These are phyloP conservation scores for Drosophila meridionalis DNA, from an alignment of 2,888 invertebrate species.

Conservation along the genomic window DNA sequence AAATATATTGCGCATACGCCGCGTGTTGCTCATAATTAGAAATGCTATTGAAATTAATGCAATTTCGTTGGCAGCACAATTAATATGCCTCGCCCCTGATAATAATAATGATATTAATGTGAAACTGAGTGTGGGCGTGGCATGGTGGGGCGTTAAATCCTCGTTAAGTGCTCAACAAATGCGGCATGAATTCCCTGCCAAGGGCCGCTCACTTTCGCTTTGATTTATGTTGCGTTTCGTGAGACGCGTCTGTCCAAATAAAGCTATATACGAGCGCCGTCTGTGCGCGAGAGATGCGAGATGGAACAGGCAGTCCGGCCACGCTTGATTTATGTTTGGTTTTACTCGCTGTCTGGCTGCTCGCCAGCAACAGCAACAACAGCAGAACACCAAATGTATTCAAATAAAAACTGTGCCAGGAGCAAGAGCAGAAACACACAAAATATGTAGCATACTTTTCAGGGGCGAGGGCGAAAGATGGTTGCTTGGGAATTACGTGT, in stretches of 20 bases:
- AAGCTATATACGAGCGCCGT: constrained; percentile 17
- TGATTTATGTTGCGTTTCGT: constrained; percentile 53
- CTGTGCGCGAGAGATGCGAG: neutral
- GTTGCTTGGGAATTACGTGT: constrained; percentile 30
- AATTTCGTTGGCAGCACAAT: constrained; percentile 41
- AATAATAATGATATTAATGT: constrained; percentile 24
- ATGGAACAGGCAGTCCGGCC: constrained; percentile 6
- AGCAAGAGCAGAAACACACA: neutral
- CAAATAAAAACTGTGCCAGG: constrained; percentile 49
- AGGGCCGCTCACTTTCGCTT: constrained; percentile 35
- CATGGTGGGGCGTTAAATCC: constrained; percentile 39
- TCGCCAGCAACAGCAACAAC: neutral
- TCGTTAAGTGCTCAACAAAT: constrained; percentile 67
- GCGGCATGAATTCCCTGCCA: constrained; percentile 34
- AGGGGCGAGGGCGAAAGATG: neutral
- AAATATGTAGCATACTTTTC: constrained; percentile 24
- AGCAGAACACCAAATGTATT: constrained; percentile 3
- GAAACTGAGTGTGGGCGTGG: constrained; percentile 28
- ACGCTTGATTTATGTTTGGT: constrained; percentile 52
- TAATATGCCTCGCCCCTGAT: constrained; percentile 35
- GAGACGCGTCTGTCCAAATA: constrained; percentile 54
- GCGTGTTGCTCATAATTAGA: constrained; percentile 35
- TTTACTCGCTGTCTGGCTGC: constrained; percentile 27
- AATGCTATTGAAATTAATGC: constrained; percentile 36
- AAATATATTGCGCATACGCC: constrained; percentile 27